These are phyloP conservation scores for Laticauda colubrina DNA, from an alignment of 2,113 vertebrate species.

Conservation along the genomic window DNA sequence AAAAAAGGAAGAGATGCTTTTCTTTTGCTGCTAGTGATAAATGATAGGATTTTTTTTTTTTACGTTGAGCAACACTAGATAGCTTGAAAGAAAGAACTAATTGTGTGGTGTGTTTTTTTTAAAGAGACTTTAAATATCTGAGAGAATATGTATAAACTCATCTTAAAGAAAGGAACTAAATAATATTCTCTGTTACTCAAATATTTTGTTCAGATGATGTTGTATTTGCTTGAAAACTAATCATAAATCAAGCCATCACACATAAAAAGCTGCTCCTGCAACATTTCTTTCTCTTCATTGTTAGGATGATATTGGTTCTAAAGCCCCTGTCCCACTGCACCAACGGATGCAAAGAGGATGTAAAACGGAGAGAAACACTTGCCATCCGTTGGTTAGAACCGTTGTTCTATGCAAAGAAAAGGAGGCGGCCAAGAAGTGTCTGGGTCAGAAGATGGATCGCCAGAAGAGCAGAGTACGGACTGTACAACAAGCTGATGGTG, in stretches of 20 bases:
- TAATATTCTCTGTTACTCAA: background rate
- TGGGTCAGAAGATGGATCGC: too few species aligned
- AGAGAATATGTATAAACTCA: slow-evolving; percentile 13
- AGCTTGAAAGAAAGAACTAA: background rate
- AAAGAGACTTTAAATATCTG: slow-evolving; percentile 32
- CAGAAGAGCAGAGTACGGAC: too few species aligned
- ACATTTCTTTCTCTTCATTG: background rate
- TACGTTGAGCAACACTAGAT: background rate
- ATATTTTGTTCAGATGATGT: background rate
- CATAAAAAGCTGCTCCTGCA: background rate
- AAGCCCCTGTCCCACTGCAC: too few species aligned
- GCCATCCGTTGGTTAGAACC: too few species aligned
- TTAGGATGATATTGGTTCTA: background rate
- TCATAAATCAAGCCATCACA: slow-evolving; percentile 15
- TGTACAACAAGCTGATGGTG: too few species aligned
- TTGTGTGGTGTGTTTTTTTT: background rate
- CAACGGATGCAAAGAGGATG: too few species aligned
- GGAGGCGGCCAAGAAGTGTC: too few species aligned
- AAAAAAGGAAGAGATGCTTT: background rate
- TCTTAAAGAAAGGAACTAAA: slow-evolving; percentile 8
- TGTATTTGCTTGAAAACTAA: slow-evolving; percentile 37
- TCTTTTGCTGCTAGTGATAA: background rate
- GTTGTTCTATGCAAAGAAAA: too few species aligned
- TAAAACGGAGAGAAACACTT: too few species aligned
- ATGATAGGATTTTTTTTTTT: background rate